Evolutionary conservation across 2,888 invertebrate genomes (phyloP).

Genomic region (Euzophera pinguis): DNA sequence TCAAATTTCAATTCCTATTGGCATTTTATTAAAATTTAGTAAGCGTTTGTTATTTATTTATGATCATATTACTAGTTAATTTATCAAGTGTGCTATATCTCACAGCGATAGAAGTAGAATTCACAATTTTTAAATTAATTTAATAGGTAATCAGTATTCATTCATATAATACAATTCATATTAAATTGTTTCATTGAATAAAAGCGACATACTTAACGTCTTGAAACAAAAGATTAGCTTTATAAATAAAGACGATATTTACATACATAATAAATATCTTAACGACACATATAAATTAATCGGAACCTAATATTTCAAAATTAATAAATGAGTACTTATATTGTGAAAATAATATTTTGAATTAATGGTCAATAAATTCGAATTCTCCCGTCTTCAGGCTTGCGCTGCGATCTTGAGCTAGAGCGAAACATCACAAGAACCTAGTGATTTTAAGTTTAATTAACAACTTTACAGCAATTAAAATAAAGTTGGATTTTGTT

Average conservation of each 20-base stretch:
- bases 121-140: background rate
- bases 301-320: conserved; percentile 80
- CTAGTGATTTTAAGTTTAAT: conserved; percentile 30
- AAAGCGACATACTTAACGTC: conserved; percentile 46
- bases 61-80: no score
- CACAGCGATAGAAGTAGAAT: no score
- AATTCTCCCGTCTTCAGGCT: conserved; percentile 79
- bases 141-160: background rate
- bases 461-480: conserved; percentile 40
- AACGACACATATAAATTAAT: conserved; percentile 80
- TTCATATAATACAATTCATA: background rate
- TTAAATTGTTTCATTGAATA: conserved; percentile 37
- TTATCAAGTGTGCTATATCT: no score
- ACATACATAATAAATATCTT: conserved; percentile 80
- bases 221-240: conserved; percentile 71
- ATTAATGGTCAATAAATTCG: conserved; percentile 81
- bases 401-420: conserved; percentile 59
- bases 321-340: conserved; percentile 81
- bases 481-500: conserved; percentile 59
- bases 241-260: conserved; percentile 77
- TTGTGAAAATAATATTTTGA: conserved; percentile 81
- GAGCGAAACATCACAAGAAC: conserved; percentile 35
- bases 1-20: no score
- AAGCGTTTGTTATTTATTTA: no score
- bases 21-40: no score